These are phyloP conservation scores for Squalus acanthias DNA, from an alignment of 2,797 vertebrate species.

Conservation along the genomic window DNA sequence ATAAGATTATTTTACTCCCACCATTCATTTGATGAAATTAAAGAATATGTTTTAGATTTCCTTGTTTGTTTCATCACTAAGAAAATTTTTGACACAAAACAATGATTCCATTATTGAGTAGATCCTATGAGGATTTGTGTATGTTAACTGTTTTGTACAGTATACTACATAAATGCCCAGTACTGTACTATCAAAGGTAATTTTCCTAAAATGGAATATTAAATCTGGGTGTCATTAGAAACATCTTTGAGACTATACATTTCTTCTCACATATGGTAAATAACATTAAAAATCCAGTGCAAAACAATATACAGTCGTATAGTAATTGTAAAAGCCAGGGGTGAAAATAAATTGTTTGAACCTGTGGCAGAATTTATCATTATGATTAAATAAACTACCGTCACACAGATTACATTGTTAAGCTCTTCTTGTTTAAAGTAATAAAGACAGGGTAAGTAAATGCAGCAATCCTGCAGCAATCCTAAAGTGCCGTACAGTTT, in stretches of 20 bases:
- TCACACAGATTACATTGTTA: background rate
- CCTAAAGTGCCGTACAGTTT: constrained; percentile 31
- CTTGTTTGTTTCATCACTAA: background rate
- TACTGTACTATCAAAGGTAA: background rate
- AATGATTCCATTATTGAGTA: background rate
- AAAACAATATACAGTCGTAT: constrained; percentile 4
- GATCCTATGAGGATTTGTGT: background rate
- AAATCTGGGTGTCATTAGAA: background rate
- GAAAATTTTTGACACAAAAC: background rate
- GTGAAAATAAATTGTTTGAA: constrained; percentile 4
- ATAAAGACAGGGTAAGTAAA: background rate
- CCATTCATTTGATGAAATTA: background rate
- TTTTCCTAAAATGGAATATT: background rate
- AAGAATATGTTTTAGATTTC: background rate
- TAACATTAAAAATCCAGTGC: background rate
- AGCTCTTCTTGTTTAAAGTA: background rate
- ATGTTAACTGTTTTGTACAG: background rate
- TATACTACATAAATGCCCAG: background rate
- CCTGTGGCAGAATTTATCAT: background rate
- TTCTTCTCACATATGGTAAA: background rate
- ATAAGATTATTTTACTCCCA: background rate
- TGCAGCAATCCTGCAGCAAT: background rate
- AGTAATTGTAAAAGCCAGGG: background rate
- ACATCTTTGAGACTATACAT: background rate
- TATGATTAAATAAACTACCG: constrained; percentile 16